Evolutionary conservation across 2,113 vertebrate genomes (phyloP).

Genomic region (Calyptomena viridis): DNA sequence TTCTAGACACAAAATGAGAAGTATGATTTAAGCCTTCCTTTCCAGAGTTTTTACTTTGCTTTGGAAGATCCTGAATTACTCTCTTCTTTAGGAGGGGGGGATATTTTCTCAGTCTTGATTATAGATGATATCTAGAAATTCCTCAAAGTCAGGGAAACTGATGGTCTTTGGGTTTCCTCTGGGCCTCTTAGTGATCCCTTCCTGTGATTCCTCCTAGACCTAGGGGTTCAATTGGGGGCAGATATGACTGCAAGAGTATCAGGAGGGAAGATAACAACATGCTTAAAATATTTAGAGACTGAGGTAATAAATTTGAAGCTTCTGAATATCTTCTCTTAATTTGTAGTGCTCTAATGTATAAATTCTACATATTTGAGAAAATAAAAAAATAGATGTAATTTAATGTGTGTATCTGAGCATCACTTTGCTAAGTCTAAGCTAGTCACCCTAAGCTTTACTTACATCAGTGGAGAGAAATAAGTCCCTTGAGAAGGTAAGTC

Average conservation of each 20-base stretch:
- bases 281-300: neutral
- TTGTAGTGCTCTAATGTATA: neutral
- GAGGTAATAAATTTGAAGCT: neutral
- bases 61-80: neutral
- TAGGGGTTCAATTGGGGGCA: neutral
- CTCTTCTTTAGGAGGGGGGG: neutral
- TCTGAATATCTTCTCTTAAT: neutral
- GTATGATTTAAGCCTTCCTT: neutral
- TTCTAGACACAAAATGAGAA: neutral
- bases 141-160: neutral
- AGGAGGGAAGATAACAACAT: neutral
- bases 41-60: neutral
- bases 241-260: neutral
- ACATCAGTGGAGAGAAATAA: neutral
- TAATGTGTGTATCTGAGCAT: neutral
- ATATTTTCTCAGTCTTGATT: neutral
- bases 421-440: neutral
- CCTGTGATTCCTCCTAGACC: neutral
- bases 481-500: neutral
- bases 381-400: neutral
- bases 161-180: neutral
- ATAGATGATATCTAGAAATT: neutral
- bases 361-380: neutral
- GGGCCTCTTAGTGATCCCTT: no score
- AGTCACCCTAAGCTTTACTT: neutral